phyloP scores from a whole-genome alignment of 2,797 vertebrate genomes.

The Rhinogobio ventralis region DNA sequence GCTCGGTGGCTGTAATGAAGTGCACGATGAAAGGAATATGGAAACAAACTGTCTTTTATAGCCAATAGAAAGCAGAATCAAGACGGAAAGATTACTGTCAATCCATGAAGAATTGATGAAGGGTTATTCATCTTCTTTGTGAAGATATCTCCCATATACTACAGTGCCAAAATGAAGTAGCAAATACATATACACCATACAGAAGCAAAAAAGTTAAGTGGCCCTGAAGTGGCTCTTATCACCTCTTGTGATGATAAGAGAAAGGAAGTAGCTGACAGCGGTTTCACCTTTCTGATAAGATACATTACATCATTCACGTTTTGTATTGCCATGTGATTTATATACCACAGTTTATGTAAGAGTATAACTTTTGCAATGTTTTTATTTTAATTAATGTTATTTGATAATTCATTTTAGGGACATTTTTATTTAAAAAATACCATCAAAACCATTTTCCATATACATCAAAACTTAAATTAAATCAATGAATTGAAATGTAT shows the following conservation, averaged over 20 bases:
- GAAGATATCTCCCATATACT: background rate
- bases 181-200: too few species aligned
- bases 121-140: background rate
- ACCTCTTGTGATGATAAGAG: conserved; percentile 11
- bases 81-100: background rate
- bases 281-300: conserved; percentile 10
- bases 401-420: too few species aligned
- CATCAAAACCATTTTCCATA: background rate
- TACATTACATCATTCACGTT: background rate
- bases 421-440: background rate
- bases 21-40: background rate
- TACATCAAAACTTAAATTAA: background rate
- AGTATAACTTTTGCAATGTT: background rate
- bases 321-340: background rate
- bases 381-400: background rate
- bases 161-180: background rate
- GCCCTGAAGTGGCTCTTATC: background rate
- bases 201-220: background rate
- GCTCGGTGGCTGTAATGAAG: background rate
- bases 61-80: background rate
- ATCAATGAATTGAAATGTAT: background rate
- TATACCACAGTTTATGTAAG: background rate
- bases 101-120: background rate
- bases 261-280: background rate
- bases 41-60: background rate